Conservation (phyloP, 2,797 vertebrate genomes). For the Zonotrichia albicollis region DNA sequence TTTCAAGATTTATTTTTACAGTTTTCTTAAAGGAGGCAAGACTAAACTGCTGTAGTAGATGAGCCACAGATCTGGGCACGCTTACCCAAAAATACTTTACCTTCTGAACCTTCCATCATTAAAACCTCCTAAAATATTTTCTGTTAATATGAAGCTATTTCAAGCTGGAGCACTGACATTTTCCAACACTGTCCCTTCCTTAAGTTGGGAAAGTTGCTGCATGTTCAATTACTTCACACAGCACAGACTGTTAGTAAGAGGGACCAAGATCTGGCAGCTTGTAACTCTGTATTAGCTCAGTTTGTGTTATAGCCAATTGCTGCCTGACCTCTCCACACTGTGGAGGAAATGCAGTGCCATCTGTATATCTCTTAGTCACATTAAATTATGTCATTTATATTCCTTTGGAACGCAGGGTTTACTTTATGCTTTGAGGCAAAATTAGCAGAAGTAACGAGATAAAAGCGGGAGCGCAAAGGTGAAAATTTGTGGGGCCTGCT, state of each 20-base stretch:
- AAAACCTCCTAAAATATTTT: background rate
- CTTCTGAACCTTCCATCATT: background rate
- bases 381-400: conserved; percentile 73
- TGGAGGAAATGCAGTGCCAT: conserved; percentile 66
- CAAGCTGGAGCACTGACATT: background rate
- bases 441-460: conserved; percentile 52
- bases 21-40: background rate
- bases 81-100: background rate
- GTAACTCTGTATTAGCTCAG: conserved; percentile 61
- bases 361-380: conserved; percentile 75
- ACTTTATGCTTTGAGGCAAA: conserved; percentile 54
- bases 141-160: background rate
- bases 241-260: conserved; percentile 29
- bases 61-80: background rate
- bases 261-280: conserved; percentile 63
- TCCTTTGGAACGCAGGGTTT: conserved; percentile 52
- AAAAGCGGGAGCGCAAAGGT: conserved; percentile 13
- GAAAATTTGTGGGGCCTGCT: background rate
- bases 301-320: conserved; percentile 70
- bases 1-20: background rate
- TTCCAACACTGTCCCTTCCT: background rate
- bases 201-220: conserved; percentile 14
- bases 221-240: conserved; percentile 36
- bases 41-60: background rate
- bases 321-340: conserved; percentile 70